phyloP scores from a whole-genome alignment of 1,140 invertebrate species.

The Ephestia elutella region DNA sequence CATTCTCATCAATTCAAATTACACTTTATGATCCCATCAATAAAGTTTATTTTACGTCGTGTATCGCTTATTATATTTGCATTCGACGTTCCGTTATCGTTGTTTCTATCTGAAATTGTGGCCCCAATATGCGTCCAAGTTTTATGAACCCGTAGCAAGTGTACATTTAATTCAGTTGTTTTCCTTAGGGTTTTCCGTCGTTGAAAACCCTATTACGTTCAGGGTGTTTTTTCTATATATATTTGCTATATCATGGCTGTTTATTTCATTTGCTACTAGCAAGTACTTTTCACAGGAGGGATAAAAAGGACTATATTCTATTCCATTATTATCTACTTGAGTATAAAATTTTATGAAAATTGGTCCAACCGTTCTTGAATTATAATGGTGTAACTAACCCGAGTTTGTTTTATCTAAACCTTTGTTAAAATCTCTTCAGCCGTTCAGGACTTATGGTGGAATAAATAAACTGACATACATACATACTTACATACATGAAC shows the following conservation, averaged over 20 bases:
- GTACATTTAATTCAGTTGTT: slow-evolving; percentile 19
- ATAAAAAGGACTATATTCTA: too few species aligned
- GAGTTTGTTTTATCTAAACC: too few species aligned
- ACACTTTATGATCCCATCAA: neutral
- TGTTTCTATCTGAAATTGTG: slow-evolving; percentile 19
- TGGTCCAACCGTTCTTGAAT: too few species aligned
- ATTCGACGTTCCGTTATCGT: slow-evolving; percentile 10
- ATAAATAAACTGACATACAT: too few species aligned
- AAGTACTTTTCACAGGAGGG: too few species aligned
- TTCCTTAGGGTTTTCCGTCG: slow-evolving; percentile 12
- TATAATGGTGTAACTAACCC: too few species aligned
- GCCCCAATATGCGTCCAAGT: slow-evolving; percentile 10
- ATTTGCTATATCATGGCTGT: neutral
- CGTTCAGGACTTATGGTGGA: too few species aligned
- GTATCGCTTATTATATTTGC: slow-evolving; percentile 3
- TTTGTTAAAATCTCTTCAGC: too few species aligned
- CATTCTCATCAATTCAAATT: neutral
- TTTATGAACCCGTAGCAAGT: slow-evolving; percentile 15
- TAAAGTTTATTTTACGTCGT: slow-evolving; percentile 1
- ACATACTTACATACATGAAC: too few species aligned
- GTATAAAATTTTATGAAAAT: too few species aligned
- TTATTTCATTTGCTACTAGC: too few species aligned
- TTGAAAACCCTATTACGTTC: slow-evolving; percentile 9
- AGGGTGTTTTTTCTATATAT: slow-evolving; percentile 6
- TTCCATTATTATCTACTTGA: too few species aligned